Base-by-base conservation (phyloP, 1,140 invertebrate species). In the Palaemon carinicauda region DNA sequence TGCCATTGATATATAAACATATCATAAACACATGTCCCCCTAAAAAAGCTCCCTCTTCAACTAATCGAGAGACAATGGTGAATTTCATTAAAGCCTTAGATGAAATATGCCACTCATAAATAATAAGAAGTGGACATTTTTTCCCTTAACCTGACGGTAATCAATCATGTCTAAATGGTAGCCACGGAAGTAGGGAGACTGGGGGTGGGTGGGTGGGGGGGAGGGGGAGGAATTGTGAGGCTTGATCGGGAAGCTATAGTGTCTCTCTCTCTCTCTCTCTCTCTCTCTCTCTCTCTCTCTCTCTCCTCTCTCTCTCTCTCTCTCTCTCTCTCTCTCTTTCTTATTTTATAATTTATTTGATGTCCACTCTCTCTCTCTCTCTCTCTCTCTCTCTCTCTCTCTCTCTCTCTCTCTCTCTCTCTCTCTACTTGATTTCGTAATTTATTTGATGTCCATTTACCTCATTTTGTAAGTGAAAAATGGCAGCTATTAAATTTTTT, bases 71-170 rank as follows among this genome's bases (percentile, higher is more conserved):
- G 73, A 78, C 83, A 85, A 85, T 85, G 83, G 83, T 85, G 83
- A 85, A 79, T 79, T 80, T 85, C 83, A 85, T 85, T 85, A 85
- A 79, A 71, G 83, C 75, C 77, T 60, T 75, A 85, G 83, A 85
- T 85, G 83, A 85, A 85, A 85, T 85, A 80, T 85, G 83, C 79
- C 83, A 85, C 83, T 85, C 83, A 85, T 85, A 85, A 85, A 85
- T 85, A 85, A 85, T 85, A 79, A 77, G 83, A 85, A 85, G 77
- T 79, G 83, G 71, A 85, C 83, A 80, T 85, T 85, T 85, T 85
- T 85, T 41, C 41, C 83, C 75, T 75, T 71, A 80, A 54, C 79
- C 75, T 85, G 83, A 85, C 83, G 79, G 75, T 80, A 79, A 85
- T 85, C 83, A 85, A 85, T 85, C 83, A 85, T 79, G 83, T 85